phyloP scores from a whole-genome alignment of 2,888 invertebrate genomes.

The Odiellus spinosus region DNA sequence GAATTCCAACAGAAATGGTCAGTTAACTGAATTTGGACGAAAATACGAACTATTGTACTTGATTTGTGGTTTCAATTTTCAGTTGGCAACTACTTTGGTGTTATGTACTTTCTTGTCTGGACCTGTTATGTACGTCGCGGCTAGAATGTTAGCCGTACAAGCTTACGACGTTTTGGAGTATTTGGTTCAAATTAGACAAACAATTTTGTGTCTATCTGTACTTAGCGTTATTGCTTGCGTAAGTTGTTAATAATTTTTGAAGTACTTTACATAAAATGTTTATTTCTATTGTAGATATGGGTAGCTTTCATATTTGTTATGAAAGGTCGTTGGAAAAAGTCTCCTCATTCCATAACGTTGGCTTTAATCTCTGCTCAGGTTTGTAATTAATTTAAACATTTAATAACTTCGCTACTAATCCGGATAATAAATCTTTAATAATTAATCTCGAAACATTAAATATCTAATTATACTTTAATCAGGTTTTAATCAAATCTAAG shows the following conservation, averaged over 20 bases:
- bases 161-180: slow-evolving; percentile 53
- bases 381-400: too few relatives aligned
- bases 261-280: slow-evolving; percentile 1
- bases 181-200: slow-evolving; percentile 53
- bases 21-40: too few relatives aligned
- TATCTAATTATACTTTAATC: too few relatives aligned
- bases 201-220: slow-evolving; percentile 69
- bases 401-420: too few relatives aligned
- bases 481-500: too few relatives aligned
- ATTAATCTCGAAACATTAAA: too few relatives aligned
- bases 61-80: slow-evolving; percentile 22
- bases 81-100: slow-evolving; percentile 88
- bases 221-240: slow-evolving; percentile 55
- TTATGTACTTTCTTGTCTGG: slow-evolving; percentile 85
- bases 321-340: slow-evolving; percentile 55
- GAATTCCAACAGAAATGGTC: slow-evolving; percentile 46
- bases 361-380: slow-evolving; percentile 68
- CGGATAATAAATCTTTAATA: too few relatives aligned
- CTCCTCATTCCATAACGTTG: slow-evolving; percentile 67
- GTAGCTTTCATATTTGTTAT: slow-evolving; percentile 52
- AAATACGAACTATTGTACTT: neutral
- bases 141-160: slow-evolving; percentile 71
- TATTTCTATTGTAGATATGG: slow-evolving; percentile 39
- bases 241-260: slow-evolving; percentile 22
- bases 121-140: slow-evolving; percentile 85